Base-by-base conservation (phyloP, 2,888 invertebrate species). In the Mythimna lalbum region DNA sequence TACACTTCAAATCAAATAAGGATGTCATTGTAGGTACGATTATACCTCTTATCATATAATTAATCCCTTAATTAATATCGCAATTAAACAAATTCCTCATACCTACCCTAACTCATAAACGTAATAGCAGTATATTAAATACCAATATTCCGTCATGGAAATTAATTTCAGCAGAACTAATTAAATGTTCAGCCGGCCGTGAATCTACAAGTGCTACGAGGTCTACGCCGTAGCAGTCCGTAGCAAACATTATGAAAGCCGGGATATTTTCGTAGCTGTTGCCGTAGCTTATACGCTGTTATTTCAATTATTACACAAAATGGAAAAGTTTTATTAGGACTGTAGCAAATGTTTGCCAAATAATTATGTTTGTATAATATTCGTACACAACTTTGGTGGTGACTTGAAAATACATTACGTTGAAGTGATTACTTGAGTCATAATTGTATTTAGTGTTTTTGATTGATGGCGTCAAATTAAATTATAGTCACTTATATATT, bases 141-240 rank as follows among this genome's bases (percentile, higher is more conserved):
- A 79, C 73, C 64, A 78, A 80, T 84, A 81, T 79, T 72, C 57
- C 63, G 64, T 27, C 68, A 70, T 69, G 61, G 70, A 78, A 75
- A 76, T 84, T 83, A 80, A 81, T 83, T 78, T 79, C 71, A 75
- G 74, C 69, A 73, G 63, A 72, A 78, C 63, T 85, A 82, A 86
- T 82, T 83, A 76, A 83, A 85, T 78, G 83, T 77, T 76, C 66
- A 76, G 65, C 68, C 53, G 65, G 73, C 69, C 73, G 57, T 63
- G 75, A 80, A 81, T 73, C 81, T 86, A 86, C 82, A 83, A 83
- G 78, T 78, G 82, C 87, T 87, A 87, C 86, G 85, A 78, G 72
- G 69, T 63, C 85, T 88, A 88, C 88, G 85, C 67, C 87, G 89
- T 88, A 88, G 88, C 82, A 74, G 59, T 69, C 62, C 53, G 79